Conservation (phyloP, 2,888 invertebrate species). For the Cryptophagus acutangulus region DNA sequence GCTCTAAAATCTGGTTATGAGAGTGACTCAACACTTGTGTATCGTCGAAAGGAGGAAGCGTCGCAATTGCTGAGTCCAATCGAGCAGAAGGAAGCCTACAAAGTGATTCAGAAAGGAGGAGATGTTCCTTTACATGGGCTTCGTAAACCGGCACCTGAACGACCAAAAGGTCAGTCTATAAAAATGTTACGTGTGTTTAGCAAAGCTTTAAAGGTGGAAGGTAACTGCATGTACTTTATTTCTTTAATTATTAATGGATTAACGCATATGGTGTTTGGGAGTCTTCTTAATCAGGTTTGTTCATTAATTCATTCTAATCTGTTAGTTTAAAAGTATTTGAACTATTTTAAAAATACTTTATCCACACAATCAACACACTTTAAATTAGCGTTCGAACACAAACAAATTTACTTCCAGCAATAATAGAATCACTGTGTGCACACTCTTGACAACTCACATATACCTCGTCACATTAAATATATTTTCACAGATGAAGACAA, state of each 20-base stretch:
- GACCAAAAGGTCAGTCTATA: constrained; percentile 60
- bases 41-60: constrained; percentile 68
- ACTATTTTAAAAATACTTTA: no score
- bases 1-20: constrained; percentile 86
- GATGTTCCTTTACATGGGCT: constrained; percentile 92
- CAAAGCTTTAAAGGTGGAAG: no score
- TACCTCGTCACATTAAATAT: no score
- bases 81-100: constrained; percentile 82
- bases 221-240: background rate
- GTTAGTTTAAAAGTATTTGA: no score
- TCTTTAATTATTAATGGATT: background rate
- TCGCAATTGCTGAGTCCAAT: constrained; percentile 67
- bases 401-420: no score
- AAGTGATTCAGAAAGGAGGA: constrained; percentile 86
- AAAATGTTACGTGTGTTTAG: background rate
- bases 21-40: constrained; percentile 83
- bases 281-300: no score
- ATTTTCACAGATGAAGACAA: constrained; percentile 72
- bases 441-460: no score
- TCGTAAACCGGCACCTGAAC: constrained; percentile 83
- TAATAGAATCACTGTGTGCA: no score
- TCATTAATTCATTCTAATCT: no score
- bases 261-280: no score
- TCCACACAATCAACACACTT: no score
- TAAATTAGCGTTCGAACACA: no score